Percentiles rank a stretch among this genome's conserved stretches.
These are phyloP conservation scores for Mirza zaza DNA, from an alignment of 2,113 vertebrate species.

Conservation along the genomic window DNA sequence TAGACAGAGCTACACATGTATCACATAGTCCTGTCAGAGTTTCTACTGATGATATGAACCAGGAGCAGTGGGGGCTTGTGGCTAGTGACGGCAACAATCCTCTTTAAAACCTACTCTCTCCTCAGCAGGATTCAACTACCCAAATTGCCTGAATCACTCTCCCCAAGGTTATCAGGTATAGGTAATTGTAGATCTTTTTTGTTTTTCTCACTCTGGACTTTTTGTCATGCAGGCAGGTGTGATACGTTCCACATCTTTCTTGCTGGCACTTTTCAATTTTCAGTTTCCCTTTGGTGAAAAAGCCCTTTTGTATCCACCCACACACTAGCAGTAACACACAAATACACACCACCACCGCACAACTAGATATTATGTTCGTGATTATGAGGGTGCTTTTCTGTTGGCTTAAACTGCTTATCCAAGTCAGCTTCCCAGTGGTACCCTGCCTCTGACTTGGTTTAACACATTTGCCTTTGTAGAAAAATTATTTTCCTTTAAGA, in stretches of 20 bases:
- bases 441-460: background rate
- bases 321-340: background rate
- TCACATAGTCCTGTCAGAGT: background rate
- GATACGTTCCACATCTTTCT: background rate
- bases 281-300: slow-evolving; percentile 31
- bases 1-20: background rate
- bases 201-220: background rate
- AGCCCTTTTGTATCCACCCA: background rate
- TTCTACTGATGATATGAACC: background rate
- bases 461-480: slow-evolving; percentile 20
- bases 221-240: background rate
- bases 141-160: background rate
- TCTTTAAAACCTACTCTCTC: background rate
- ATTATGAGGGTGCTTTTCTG: background rate
- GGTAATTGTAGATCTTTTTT: background rate
- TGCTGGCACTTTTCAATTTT: background rate
- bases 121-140: background rate
- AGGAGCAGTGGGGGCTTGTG: background rate
- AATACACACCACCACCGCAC: background rate
- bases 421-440: background rate
- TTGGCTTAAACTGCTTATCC: background rate
- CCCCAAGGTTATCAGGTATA: background rate
- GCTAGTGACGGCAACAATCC: background rate
- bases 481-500: slow-evolving; percentile 44
- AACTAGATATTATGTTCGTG: background rate